A percentile compares a stretch with the other conserved stretches of the same genome.
These are phyloP conservation scores for Scaptomyza polygonia DNA, from an alignment of 2,888 invertebrate species.

Conservation along the genomic window DNA sequence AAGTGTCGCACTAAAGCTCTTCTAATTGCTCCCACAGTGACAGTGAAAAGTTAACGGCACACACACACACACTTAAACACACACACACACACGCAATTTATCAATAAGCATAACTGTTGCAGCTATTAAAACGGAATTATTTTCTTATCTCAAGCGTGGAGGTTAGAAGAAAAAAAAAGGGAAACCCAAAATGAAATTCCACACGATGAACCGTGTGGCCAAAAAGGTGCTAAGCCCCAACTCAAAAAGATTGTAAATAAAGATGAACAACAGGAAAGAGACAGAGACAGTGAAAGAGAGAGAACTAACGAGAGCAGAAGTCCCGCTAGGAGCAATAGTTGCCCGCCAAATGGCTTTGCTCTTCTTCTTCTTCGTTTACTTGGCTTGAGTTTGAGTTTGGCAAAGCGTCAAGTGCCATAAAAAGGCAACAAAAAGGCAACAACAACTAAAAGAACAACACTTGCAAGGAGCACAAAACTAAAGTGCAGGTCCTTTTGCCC, in stretches of 20 bases:
- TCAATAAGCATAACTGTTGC: constrained; percentile 55
- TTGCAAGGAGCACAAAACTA: constrained; percentile 74
- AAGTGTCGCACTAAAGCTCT: not conserved
- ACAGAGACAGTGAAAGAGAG: no score
- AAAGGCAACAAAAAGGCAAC: constrained; percentile 49
- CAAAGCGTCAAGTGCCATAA: constrained; percentile 77
- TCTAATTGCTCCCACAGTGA: constrained; percentile 13
- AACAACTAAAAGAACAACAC: constrained; percentile 34
- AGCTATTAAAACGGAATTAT: constrained; percentile 73
- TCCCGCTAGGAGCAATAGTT: constrained; percentile 12
- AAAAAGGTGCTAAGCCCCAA: constrained; percentile 46
- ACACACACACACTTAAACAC: not conserved
- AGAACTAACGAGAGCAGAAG: not conserved
- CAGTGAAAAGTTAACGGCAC: constrained; percentile 16
- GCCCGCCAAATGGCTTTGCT: constrained; percentile 56
- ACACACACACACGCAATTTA: constrained; percentile 19
- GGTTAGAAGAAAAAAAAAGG: not conserved
- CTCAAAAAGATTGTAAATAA: constrained; percentile 29
- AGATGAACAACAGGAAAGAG: constrained; percentile 10
- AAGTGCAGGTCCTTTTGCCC: constrained; percentile 68
- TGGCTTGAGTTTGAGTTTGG: constrained; percentile 45
- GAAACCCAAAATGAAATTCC: constrained; percentile 56
- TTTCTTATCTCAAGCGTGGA: constrained; percentile 29
- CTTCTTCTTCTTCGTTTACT: constrained; percentile 8
- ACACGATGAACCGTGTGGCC: constrained; percentile 47